Evolutionary conservation across 2,888 invertebrate genomes (phyloP).

Genomic region (Scrobipalpa costella): DNA sequence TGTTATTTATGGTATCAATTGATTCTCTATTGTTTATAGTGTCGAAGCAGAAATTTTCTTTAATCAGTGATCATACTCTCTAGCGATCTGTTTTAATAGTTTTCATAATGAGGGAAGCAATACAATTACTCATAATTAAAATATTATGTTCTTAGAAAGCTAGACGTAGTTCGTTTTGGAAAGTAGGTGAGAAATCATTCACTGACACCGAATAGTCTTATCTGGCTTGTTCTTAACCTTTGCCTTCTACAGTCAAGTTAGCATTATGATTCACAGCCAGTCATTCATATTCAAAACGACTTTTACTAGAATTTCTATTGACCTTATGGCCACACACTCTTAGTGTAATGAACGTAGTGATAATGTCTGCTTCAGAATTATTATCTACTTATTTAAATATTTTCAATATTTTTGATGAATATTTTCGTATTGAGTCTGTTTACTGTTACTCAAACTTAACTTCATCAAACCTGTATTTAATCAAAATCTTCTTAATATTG

Average conservation of each 20-base stretch:
- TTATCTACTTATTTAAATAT: neutral
- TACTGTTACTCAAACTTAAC: neutral
- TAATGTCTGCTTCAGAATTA: neutral
- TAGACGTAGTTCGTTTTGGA: neutral
- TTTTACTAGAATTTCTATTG: constrained; percentile 18
- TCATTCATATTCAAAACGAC: constrained; percentile 14
- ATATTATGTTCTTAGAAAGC: neutral
- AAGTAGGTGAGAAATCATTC: constrained; percentile 17
- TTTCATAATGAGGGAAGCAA: neutral
- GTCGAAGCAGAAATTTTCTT: neutral
- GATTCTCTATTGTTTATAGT: neutral
- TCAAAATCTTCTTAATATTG: constrained; percentile 6
- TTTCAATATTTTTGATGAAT: neutral
- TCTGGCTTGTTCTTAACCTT: constrained; percentile 12
- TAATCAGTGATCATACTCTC: neutral
- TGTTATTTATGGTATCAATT: constrained; percentile 23
- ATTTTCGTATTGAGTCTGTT: neutral
- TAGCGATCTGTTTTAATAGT: neutral
- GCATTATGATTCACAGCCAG: constrained; percentile 12
- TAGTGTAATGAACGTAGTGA: neutral
- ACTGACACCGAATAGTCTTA: constrained; percentile 11
- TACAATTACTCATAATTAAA: neutral
- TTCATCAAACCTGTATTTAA: neutral
- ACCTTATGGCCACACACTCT: constrained; percentile 1
- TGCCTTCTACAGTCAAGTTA: constrained; percentile 8